Evolutionary conservation across 2,113 vertebrate species (phyloP).

Genomic region (Leucopternis melanops): DNA sequence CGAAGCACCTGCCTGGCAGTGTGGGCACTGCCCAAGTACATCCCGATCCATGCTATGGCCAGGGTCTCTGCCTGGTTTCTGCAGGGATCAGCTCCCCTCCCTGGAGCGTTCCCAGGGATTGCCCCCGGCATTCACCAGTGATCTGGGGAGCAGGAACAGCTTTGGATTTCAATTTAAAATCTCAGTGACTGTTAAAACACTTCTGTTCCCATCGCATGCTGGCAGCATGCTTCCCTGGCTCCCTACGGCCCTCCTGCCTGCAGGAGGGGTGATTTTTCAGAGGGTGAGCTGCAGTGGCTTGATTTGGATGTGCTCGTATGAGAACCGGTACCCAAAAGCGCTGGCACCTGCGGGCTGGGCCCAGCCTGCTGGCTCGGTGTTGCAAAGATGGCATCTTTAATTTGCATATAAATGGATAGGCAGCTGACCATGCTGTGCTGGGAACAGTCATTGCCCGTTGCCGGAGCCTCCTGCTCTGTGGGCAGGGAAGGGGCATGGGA

Average conservation of each 20-base stretch:
- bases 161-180: neutral
- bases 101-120: rapidly evolving
- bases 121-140: rapidly evolving
- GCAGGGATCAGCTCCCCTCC: neutral
- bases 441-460: neutral
- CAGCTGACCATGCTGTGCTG: rapidly evolving
- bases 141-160: rapidly evolving
- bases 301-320: rapidly evolving
- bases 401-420: neutral
- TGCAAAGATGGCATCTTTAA: neutral
- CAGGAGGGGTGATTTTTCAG: neutral
- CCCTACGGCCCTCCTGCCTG: neutral
- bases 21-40: neutral
- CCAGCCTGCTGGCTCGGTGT: rapidly evolving
- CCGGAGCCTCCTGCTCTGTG: rapidly evolving
- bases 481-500: neutral
- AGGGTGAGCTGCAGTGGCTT: neutral
- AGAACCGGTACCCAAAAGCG: rapidly evolving
- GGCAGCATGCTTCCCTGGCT: neutral
- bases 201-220: neutral
- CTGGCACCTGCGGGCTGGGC: neutral
- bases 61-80: neutral
- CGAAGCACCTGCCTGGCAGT: neutral
- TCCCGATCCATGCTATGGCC: neutral
- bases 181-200: neutral